Base-by-base conservation (phyloP, 2,113 vertebrate genomes). In the Xiphophorus maculatus region DNA sequence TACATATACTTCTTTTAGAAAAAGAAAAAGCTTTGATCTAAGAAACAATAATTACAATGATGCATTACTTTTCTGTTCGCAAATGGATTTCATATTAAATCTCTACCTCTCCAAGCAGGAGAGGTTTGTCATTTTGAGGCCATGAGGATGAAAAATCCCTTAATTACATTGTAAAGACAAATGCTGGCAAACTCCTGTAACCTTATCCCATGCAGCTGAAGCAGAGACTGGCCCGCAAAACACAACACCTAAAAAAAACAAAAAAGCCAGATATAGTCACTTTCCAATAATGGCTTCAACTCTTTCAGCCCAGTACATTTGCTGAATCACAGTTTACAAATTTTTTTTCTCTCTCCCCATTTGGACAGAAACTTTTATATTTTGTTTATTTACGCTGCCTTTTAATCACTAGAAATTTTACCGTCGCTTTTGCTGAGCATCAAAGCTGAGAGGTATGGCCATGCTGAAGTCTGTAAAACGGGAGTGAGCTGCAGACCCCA, bases 161-260 rank as follows among this genome's bases (percentile, higher is more conserved):
- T 94, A 94, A 93, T 94, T 94, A 94, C 91, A 93, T 88, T 90
- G 92, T 91, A 92, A 92, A 92, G 92, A 93, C 90, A 91, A 92
- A 94, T 91, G 91, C 74, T 85, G 89, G 72, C 44, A 19, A 89
- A 92, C 85, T 90, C 79, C 84, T 87, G 90, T 87, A 92, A 94
- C 90, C 82, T 74, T 83, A 93, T 63, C 86, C 86, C 35, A 64
- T 71, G 85, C 92, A 93, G 90, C 91, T 92, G 90, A 92, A 83
- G 69, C 35, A 83, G 70, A 80, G 74, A 64, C 60, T 32, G 75
- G 85, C 78, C 74, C 30, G 72, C 10, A 90, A 83, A 88, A 87
- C 7, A 77, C 73, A 51, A 61, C n/a, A 74, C 58, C 80, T 63
- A 89, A 80, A 88, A 71, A 29, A 33, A 69, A 32, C 35, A 48